Evolutionary conservation across 2,797 vertebrate species (phyloP).

Genomic region (Melanotaenia maccullochi): DNA sequence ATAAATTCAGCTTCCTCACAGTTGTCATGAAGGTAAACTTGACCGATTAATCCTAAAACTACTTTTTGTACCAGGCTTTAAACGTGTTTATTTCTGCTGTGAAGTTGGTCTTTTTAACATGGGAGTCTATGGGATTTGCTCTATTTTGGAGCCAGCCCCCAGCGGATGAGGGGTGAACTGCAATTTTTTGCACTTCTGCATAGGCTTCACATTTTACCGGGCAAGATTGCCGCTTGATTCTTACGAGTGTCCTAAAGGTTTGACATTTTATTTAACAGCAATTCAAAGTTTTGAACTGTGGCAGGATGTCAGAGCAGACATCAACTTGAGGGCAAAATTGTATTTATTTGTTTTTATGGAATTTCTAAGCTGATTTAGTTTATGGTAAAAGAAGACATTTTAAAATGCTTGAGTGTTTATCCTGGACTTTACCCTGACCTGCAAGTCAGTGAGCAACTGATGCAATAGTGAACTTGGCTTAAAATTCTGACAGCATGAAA

Average conservation of each 20-base stretch:
- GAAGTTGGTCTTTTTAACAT: too few species aligned
- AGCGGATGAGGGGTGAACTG: too few species aligned
- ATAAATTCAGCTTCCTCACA: too few species aligned
- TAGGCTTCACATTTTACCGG: too few species aligned
- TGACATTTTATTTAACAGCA: constrained; percentile 7
- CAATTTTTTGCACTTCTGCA: too few species aligned
- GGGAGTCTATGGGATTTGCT: too few species aligned
- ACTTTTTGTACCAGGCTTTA: too few species aligned
- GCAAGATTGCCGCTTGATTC: too few species aligned
- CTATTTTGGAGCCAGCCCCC: too few species aligned
- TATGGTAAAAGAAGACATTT: background rate
- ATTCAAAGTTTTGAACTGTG: constrained; percentile 1
- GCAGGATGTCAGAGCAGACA: constrained; percentile 6
- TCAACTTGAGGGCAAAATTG: background rate
- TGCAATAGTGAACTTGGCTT: background rate
- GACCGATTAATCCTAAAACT: too few species aligned
- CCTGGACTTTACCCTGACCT: background rate
- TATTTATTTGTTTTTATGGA: background rate
- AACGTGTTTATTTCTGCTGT: too few species aligned
- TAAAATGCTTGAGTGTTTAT: background rate
- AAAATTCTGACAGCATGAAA: background rate
- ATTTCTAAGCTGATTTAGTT: constrained; percentile 3
- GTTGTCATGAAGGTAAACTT: too few species aligned
- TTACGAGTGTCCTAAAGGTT: constrained; percentile 19
- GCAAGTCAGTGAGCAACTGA: background rate